These are phyloP conservation scores for Drosophila albomicans DNA, from an alignment of 1,140 invertebrate species.

Conservation along the genomic window DNA sequence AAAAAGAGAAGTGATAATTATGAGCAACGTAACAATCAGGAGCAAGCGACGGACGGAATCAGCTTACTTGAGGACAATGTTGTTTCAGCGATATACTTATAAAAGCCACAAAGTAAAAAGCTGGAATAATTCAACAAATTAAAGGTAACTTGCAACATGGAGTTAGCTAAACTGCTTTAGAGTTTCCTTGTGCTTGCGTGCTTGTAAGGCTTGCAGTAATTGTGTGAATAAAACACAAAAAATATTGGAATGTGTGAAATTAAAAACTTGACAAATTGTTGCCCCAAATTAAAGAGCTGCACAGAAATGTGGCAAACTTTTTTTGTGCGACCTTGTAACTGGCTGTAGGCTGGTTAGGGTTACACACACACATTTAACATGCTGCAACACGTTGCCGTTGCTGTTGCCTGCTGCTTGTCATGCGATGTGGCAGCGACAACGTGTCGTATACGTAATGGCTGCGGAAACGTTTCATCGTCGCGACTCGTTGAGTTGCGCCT, in stretches of 20 bases:
- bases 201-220: not conserved
- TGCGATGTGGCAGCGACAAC: slow-evolving; percentile 46
- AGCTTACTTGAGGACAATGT: too few relatives aligned
- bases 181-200: not conserved
- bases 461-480: slow-evolving; percentile 43
- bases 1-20: too few relatives aligned
- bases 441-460: slow-evolving; percentile 70
- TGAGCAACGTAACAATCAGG: too few relatives aligned
- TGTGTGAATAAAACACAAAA: not conserved
- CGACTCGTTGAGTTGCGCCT: slow-evolving; percentile 50
- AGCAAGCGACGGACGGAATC: too few relatives aligned
- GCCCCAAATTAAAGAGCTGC: slow-evolving; percentile 60
- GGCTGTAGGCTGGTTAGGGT: slow-evolving; percentile 21
- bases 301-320: slow-evolving; percentile 48
- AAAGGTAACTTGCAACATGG: not conserved
- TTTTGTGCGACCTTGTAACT: slow-evolving; percentile 52
- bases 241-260: slow-evolving; percentile 15
- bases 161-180: not conserved
- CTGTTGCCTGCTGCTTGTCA: slow-evolving; percentile 35
- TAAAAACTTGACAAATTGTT: slow-evolving; percentile 61
- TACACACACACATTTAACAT: slow-evolving; percentile 32
- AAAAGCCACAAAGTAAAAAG: not conserved
- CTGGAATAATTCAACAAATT: not conserved
- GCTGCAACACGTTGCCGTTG: slow-evolving; percentile 65
- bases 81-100: too few relatives aligned